phyloP scores from a whole-genome alignment of 2,797 vertebrate genomes.

The Neosilurus mollespiculum region DNA sequence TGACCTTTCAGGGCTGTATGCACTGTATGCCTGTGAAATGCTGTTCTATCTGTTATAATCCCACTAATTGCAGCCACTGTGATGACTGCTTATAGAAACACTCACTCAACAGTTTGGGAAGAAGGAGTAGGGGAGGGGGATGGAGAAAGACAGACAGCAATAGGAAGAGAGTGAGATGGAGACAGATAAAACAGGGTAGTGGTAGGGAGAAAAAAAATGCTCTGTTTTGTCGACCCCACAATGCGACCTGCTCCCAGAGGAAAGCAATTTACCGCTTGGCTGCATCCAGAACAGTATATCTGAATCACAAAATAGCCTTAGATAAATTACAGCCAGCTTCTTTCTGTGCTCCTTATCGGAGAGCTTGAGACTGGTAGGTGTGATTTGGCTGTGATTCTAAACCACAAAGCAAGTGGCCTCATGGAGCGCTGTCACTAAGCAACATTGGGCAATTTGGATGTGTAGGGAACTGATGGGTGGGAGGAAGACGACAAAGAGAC shows the following conservation, averaged over 20 bases:
- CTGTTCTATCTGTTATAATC: conserved; percentile 58
- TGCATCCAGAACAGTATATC: conserved; percentile 75
- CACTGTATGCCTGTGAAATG: conserved; percentile 52
- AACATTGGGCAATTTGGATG: conserved; percentile 56
- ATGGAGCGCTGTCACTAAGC: conserved; percentile 67
- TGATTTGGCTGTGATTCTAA: conserved; percentile 71
- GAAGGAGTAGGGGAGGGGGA: not conserved
- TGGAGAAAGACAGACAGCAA: conserved; percentile 33
- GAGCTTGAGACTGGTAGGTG: conserved; percentile 66
- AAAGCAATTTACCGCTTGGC: conserved; percentile 87
- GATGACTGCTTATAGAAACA: conserved; percentile 68
- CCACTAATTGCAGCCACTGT: conserved; percentile 70
- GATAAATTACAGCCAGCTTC: conserved; percentile 81
- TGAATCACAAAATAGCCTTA: conserved; percentile 75
- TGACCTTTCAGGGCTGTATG: conserved; percentile 61
- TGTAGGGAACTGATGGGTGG: conserved; percentile 45
- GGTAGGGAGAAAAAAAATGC: conserved; percentile 51
- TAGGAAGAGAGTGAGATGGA: conserved; percentile 39
- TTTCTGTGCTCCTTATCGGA: conserved; percentile 69
- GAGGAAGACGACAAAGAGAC: conserved; percentile 24
- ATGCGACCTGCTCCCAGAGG: conserved; percentile 76
- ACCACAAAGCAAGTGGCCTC: conserved; percentile 60
- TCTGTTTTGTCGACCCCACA: conserved; percentile 69
- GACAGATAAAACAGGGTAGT: conserved; percentile 39
- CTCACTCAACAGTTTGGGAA: conserved; percentile 57